A percentile compares a stretch with the other conserved stretches of the same genome.
Conservation (phyloP, 2,113 vertebrate species). For the Anser brachyrhynchus region DNA sequence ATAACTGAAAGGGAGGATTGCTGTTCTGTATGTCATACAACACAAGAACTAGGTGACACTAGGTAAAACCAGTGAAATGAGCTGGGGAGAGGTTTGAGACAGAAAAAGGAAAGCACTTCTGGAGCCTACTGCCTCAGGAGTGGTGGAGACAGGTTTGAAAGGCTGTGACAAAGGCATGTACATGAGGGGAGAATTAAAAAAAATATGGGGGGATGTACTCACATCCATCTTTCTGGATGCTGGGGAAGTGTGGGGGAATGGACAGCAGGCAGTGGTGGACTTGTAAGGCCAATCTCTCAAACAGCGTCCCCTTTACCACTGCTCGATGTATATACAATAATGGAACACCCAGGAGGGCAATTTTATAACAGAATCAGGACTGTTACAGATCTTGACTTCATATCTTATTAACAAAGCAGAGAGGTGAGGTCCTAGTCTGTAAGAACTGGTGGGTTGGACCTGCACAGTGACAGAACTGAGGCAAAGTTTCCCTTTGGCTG, state of each 20-base stretch:
- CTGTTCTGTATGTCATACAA: background rate
- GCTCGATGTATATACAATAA: background rate
- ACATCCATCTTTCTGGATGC: background rate
- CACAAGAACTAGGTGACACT: background rate
- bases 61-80: background rate
- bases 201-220: background rate
- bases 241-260: background rate
- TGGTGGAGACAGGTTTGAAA: background rate
- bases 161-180: background rate
- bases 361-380: background rate
- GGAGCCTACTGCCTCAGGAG: fast-evolving
- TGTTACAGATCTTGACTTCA: background rate
- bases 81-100: background rate
- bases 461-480: background rate
- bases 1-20: background rate
- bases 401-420: background rate
- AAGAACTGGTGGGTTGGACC: background rate
- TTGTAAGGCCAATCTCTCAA: background rate
- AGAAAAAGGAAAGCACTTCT: background rate
- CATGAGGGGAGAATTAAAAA: background rate
- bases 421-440: fast-evolving
- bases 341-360: background rate
- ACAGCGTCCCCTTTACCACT: background rate
- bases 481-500: background rate
- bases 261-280: background rate